phyloP scores from a whole-genome alignment of 2,888 invertebrate genomes.

The Sarcophaga rosellei region DNA sequence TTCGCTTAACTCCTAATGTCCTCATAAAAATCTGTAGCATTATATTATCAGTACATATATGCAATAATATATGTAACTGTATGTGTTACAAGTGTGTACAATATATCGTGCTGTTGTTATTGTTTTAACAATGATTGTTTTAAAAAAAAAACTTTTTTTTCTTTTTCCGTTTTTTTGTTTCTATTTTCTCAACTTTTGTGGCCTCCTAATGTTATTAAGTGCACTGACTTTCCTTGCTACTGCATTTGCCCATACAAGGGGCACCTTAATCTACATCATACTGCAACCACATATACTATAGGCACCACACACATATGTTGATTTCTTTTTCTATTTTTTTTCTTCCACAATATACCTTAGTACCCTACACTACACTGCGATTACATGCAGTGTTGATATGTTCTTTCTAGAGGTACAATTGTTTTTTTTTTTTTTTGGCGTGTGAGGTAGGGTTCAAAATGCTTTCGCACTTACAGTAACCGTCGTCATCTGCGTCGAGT shows the following conservation, averaged over 20 bases:
- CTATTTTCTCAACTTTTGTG: conserved; percentile 37
- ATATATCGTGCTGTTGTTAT: conserved; percentile 22
- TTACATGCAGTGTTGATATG: not conserved
- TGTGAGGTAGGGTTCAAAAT: no score
- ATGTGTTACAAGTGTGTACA: conserved; percentile 33
- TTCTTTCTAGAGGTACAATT: no score
- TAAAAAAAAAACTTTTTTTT: not conserved
- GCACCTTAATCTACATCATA: conserved; percentile 35
- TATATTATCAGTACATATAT: not conserved
- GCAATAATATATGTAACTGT: not conserved
- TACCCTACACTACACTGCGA: not conserved
- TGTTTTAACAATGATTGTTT: conserved; percentile 4
- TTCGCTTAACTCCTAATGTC: conserved; percentile 65
- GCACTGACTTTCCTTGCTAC: conserved; percentile 66
- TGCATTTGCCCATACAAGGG: conserved; percentile 63
- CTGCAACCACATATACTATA: not conserved
- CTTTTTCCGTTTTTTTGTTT: conserved; percentile 40
- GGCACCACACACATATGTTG: conserved; percentile 18
- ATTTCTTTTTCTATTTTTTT: not conserved
- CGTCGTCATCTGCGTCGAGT: no score
- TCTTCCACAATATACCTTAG: not conserved
- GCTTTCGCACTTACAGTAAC: no score
- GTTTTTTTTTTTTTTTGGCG: no score
- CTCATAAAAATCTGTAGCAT: conserved; percentile 67
- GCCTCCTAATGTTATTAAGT: conserved; percentile 62